Evolutionary conservation across 2,113 vertebrate genomes (phyloP).

Genomic region (Dipodomys spectabilis): DNA sequence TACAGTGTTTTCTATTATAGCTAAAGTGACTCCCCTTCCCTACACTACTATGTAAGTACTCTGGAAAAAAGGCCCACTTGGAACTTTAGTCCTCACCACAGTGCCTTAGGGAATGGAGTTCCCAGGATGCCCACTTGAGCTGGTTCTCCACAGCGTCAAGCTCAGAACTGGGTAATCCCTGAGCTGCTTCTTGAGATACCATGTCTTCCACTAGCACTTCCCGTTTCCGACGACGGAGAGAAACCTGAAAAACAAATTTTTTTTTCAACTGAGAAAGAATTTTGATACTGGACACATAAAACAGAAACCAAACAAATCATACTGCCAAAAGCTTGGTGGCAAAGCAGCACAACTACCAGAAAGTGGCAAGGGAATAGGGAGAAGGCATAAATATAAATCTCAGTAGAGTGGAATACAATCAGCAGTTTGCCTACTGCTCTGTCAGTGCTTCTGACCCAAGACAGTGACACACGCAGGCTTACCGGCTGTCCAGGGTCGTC

Average conservation of each 20-base stretch:
- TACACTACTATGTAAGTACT: neutral
- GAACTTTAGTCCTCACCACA: slow-evolving; percentile 72
- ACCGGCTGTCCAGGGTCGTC: slow-evolving; percentile 81
- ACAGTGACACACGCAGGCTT: slow-evolving; percentile 20
- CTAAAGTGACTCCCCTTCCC: neutral
- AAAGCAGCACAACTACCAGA: neutral
- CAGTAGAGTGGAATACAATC: neutral
- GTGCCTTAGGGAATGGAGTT: slow-evolving; percentile 79
- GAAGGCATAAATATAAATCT: neutral
- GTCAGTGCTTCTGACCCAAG: neutral
- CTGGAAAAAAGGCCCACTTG: neutral
- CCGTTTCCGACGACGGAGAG: slow-evolving; percentile 73
- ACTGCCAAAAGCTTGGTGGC: neutral
- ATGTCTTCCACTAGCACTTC: slow-evolving; percentile 76
- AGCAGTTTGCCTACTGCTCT: neutral
- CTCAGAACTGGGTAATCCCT: slow-evolving; percentile 76
- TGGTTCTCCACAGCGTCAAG: slow-evolving; percentile 81
- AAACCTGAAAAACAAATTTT: slow-evolving; percentile 69
- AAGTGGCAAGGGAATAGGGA: neutral
- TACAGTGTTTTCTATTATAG: neutral
- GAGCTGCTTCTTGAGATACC: slow-evolving; percentile 75
- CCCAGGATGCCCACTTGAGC: slow-evolving; percentile 82
- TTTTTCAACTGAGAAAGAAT: slow-evolving; percentile 15
- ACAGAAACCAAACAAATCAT: neutral
- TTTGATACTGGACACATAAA: neutral